Evolutionary conservation across 37 sponge, comb jelly and placozoan species (phyloP), one percentile per base, ranked within the genome.

Genomic region (Cladorhizidae sp.): DNA sequence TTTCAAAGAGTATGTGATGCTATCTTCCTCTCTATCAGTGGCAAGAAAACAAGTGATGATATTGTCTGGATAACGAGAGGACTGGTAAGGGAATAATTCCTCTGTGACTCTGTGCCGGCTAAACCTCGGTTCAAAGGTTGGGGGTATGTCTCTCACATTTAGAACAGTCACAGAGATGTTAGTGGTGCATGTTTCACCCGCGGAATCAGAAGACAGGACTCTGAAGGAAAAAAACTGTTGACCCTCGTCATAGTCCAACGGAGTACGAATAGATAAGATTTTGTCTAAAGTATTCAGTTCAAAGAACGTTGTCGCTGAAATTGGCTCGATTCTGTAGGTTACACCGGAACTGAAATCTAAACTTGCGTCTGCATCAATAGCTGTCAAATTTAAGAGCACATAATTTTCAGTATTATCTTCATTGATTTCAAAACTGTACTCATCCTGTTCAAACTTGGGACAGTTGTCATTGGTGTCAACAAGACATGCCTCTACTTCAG

Each of bases 381-480:
- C 85, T 50, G 74, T 84, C 31, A 89, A 41, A 35, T 72, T 73
- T 1, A 55, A 61, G 11, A 83, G 23, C 6, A 52, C 49, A 1
- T 32, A 45, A 74, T 67, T 69, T 36, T 25, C 40, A 18, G 61
- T 49, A 14, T 80, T 64, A 43, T 83, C 73, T 37, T 89, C 89
- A 3, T 11, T 11, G 1, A 89, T 74, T 1, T 12, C 31, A 52
- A 83, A 40, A 28, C 36, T 14, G 31, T 83, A 83, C 15, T 40
- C 42, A 7, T 21, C 33, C 31, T 67, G 23, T 22, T 59, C 57
- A 74, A 89, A 83, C 29, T 74, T 54, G 22, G 89, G 85, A 43
- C 80, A 76, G 59, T 89, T 72, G 62, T 89, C 89, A 72, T 89
- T 83, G 2, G 31, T 40, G 57, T 89, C 89, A 8, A 65, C 33